Conservation (phyloP, 2,113 vertebrate genomes). For the Acrocephalus kingi region DNA sequence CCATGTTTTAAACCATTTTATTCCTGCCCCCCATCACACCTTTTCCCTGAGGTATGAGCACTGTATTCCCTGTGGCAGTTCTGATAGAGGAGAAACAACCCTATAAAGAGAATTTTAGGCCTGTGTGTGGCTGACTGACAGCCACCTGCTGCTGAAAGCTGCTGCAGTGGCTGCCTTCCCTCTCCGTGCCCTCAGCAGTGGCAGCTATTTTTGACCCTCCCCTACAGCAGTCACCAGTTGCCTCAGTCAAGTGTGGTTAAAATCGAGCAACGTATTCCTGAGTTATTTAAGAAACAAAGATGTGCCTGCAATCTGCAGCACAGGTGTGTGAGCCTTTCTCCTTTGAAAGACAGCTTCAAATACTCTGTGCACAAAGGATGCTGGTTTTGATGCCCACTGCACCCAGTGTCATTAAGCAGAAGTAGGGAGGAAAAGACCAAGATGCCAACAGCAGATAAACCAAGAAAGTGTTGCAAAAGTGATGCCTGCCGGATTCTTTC, state of each 20-base stretch:
- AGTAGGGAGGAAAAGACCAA: background rate
- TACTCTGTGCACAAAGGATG: background rate
- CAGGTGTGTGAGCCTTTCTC: background rate
- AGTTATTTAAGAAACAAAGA: background rate
- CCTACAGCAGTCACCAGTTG: background rate
- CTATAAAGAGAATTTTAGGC: background rate
- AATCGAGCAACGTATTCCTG: background rate
- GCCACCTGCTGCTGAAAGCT: background rate
- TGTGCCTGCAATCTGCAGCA: background rate
- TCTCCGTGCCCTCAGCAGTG: background rate
- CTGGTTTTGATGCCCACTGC: background rate
- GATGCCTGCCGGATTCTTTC: background rate
- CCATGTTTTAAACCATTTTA: background rate
- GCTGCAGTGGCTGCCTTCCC: background rate
- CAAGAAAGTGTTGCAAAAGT: background rate
- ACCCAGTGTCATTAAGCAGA: background rate
- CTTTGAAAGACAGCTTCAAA: background rate
- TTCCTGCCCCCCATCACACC: background rate
- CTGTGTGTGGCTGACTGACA: background rate
- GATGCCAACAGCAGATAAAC: background rate
- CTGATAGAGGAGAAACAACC: background rate
- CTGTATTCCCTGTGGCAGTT: background rate
- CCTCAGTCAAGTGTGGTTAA: background rate
- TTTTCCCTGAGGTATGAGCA: background rate
- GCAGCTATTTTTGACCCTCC: background rate